A percentile compares a stretch with the other conserved stretches of the same genome.
Evolutionary conservation across 1,140 invertebrate genomes (phyloP).

Genomic region (Calliopsis andreniformis): DNA sequence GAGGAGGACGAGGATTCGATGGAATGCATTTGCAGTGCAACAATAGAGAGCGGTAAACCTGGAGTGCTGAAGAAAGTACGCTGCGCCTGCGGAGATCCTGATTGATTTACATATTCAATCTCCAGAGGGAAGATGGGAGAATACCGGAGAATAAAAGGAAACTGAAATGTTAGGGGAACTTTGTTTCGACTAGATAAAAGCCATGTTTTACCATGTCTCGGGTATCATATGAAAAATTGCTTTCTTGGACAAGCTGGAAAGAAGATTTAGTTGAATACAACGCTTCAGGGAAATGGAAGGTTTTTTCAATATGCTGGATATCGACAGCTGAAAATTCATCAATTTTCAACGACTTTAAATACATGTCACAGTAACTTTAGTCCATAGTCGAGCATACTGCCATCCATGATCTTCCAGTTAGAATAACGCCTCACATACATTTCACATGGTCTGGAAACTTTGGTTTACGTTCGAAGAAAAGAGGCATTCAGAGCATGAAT

Average conservation of each 20-base stretch:
- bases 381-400: too few species aligned
- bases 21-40: not conserved
- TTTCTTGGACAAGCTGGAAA: too few species aligned
- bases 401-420: not conserved
- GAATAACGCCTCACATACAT: too few species aligned
- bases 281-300: too few species aligned
- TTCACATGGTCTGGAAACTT: not conserved
- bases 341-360: too few species aligned
- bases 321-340: too few species aligned
- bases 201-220: not conserved
- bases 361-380: too few species aligned
- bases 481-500: not conserved
- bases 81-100: slow-evolving; percentile 31
- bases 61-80: not conserved
- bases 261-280: too few species aligned
- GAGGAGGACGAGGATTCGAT: not conserved
- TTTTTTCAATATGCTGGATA: too few species aligned
- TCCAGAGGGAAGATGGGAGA: not conserved
- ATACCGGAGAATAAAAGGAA: not conserved
- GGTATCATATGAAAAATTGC: too few species aligned
- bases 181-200: not conserved
- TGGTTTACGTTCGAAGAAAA: not conserved
- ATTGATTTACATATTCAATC: not conserved
- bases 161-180: too few species aligned
- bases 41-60: not conserved